These are phyloP conservation scores for Pseudochromis fuscus DNA, from an alignment of 2,797 vertebrate genomes.

Conservation along the genomic window DNA sequence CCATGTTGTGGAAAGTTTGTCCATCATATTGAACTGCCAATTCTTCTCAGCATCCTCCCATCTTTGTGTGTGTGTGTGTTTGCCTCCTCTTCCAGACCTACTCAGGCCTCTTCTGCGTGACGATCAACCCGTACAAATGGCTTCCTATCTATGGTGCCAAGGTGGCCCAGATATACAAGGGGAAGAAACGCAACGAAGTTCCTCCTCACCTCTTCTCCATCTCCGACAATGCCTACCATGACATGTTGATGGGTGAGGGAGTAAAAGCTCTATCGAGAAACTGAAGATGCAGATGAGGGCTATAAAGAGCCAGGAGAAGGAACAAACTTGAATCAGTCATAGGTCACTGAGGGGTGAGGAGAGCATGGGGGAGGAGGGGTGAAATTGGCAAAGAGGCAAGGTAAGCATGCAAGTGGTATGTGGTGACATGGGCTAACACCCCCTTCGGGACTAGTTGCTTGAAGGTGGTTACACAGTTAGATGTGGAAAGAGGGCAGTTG, in stretches of 20 bases:
- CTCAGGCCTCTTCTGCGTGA: conserved; percentile 83
- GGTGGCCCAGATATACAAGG: conserved; percentile 81
- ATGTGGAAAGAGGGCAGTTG: conserved; percentile 41
- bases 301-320: neutral
- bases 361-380: too few relatives aligned
- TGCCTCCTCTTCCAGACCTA: conserved; percentile 75
- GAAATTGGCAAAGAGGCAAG: conserved; percentile 7
- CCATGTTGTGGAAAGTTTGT: too few relatives aligned
- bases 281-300: neutral
- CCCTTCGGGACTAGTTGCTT: conserved; percentile 3
- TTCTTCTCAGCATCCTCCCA: neutral
- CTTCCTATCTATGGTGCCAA: conserved; percentile 80
- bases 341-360: neutral
- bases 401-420: conserved; percentile 18
- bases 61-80: too few relatives aligned
- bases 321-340: neutral
- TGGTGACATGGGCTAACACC: conserved; percentile 15
- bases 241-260: conserved; percentile 81
- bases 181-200: conserved; percentile 82
- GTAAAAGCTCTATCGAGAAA: neutral
- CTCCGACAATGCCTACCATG: conserved; percentile 81
- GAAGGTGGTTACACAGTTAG: conserved; percentile 39
- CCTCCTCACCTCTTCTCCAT: conserved; percentile 85
- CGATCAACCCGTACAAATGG: conserved; percentile 83
- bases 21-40: neutral